Conservation (phyloP, 1,140 invertebrate genomes). For the Dreissena polymorpha region DNA sequence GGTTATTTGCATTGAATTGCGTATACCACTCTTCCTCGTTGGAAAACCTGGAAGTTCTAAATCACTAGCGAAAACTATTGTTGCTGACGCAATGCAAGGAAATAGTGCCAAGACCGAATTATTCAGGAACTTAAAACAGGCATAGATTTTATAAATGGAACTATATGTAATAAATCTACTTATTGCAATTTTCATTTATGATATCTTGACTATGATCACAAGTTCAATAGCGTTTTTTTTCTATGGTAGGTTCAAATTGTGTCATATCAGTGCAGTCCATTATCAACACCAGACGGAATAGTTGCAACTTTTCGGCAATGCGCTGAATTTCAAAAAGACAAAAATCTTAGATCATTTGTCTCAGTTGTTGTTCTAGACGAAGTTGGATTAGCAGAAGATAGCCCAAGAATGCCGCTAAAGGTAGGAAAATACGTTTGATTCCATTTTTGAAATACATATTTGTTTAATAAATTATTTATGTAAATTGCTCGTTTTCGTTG, state of each 20-base stretch:
- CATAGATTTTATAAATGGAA: background rate
- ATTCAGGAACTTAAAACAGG: background rate
- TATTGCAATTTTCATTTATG: background rate
- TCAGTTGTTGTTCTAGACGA: constrained; percentile 75
- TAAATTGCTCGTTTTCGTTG: no score
- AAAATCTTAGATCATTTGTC: constrained; percentile 67
- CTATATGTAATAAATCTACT: background rate
- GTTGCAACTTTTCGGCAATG: constrained; percentile 69
- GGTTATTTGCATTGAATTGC: constrained; percentile 65
- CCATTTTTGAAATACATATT: no score
- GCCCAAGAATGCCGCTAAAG: constrained; percentile 73
- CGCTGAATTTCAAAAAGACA: constrained; percentile 68
- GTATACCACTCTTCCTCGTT: constrained; percentile 71
- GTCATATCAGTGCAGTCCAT: constrained; percentile 66
- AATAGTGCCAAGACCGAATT: background rate
- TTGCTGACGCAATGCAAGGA: constrained; percentile 56
- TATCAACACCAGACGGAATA: constrained; percentile 74
- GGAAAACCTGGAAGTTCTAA: constrained; percentile 78
- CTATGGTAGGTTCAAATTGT: constrained; percentile 52
- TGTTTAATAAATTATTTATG: no score
- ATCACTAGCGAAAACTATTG: constrained; percentile 71
- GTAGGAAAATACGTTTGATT: constrained; percentile 52
- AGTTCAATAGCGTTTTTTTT: background rate
- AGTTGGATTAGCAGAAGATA: constrained; percentile 73
- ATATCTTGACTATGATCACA: background rate